Base-by-base conservation (phyloP, 2,888 invertebrate genomes). In the Agrotis segetum region DNA sequence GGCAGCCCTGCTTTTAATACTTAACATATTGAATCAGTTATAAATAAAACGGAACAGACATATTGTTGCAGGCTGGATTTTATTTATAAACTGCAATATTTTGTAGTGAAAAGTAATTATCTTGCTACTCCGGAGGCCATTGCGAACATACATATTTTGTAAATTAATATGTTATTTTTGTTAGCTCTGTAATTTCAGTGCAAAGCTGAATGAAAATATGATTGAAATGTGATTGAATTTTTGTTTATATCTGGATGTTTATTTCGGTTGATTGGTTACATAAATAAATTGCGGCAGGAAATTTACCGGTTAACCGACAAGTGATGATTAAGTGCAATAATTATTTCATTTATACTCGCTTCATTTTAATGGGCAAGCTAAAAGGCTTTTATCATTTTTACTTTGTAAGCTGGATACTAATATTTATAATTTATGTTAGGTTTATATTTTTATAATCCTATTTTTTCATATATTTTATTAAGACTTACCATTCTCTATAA, bases 11-110 rank as follows among this genome's bases (percentile, higher is more conserved):
- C 5, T 2, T n/a, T 49, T 29, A 78, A 53, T 73, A 78, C 73
- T 78, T 62, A 58, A 70, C 65, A 66, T 24, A 59, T 66, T 63
- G 19, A 17, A 75, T 77, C 68, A 52, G 65, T 60, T 78, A 68
- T 74, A 81, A 71, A 74, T 71, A 70, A 44, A 71, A 77, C 21
- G 21, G 53, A 50, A 71, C 63, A 50, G 19, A 63, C 50, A 55
- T 68, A 74, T 78, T 74, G 81, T 74, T 78, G 65, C 55, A 68
- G 46, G 47, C 70, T 60, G 24, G 16, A 14, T 71, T 78, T 63
- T 74, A 81, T 78, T 71, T 61, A 68, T 77, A 78, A 24, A 71
- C 66, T 74, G 68, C 65, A 68, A 74, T 78, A 81, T 60, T 68
- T 79, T 77, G 69, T 61, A 64, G 58, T 58, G 68, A 34, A 67